These are phyloP conservation scores for Nudaria mundana DNA, from an alignment of 2,888 invertebrate genomes.

Conservation along the genomic window DNA sequence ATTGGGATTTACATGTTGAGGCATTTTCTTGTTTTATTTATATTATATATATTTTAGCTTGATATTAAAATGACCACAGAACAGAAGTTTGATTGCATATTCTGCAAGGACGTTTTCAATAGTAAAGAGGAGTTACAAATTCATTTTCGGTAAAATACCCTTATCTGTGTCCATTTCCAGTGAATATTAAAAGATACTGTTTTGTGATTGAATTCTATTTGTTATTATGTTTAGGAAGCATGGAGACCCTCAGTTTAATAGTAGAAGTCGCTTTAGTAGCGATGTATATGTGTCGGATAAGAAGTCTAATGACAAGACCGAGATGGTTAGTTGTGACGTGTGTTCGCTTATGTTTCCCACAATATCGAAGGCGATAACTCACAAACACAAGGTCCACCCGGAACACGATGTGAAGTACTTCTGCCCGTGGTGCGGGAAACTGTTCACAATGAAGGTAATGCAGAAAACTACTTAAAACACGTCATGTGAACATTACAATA, in stretches of 20 bases:
- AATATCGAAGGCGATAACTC: constrained; percentile 83
- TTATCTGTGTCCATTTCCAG: background rate
- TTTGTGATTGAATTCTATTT: constrained; percentile 1
- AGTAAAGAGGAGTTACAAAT: constrained; percentile 81
- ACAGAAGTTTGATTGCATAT: constrained; percentile 73
- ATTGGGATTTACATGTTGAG: constrained; percentile 8
- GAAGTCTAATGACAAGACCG: constrained; percentile 47
- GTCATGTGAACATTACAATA: constrained; percentile 6
- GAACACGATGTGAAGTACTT: constrained; percentile 83
- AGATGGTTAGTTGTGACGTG: constrained; percentile 80
- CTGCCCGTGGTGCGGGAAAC: constrained; percentile 85
- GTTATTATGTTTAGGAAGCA: constrained; percentile 74
- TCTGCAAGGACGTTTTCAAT: constrained; percentile 79
- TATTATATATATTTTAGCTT: constrained; percentile 10
- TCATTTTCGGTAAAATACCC: constrained; percentile 79
- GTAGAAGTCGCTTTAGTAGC: constrained; percentile 41
- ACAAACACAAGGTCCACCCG: constrained; percentile 84
- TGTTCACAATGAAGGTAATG: constrained; percentile 83
- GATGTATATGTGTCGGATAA: constrained; percentile 40
- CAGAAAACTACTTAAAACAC: background rate
- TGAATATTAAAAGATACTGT: constrained; percentile 1
- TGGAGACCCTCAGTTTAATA: constrained; percentile 82
- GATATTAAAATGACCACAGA: constrained; percentile 50
- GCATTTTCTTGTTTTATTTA: constrained; percentile 4
- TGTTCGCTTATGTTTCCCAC: constrained; percentile 81